Base-by-base conservation (phyloP, 2,888 invertebrate genomes). In the Oscheius myriophilus region DNA sequence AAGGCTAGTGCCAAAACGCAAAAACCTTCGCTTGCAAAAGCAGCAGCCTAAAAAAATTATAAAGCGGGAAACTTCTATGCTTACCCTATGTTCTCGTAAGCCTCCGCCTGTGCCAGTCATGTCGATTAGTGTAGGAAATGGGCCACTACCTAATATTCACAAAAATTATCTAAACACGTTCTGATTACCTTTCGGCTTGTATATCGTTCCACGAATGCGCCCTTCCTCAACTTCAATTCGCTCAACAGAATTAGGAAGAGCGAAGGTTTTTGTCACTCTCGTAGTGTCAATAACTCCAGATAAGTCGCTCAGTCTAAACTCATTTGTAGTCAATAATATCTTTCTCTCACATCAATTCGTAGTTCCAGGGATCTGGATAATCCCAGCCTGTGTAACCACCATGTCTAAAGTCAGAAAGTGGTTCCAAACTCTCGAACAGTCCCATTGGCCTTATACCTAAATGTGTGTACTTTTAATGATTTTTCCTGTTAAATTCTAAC, bases 91-190 rank as follows among this genome's bases (percentile, higher is more conserved):
- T 64, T 76, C 76, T 33, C 73, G 73, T 14, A 76, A 51, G 0
- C 73, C 73, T 7, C 76, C 76, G 7, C 76, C 76, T 33, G 76
- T 76, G 2, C 76, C 76, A 2, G 72, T 69, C 9, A 76, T 16
- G 53, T 76, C 76, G 21, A 76, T 62, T 25, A 76, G 67, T 2
- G 42, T 49, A 9, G 76, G 76, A 45, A 74, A 76, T 7, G 76
- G 76, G n/a, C 76, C 74, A n/a, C 64, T 61, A 1, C 67, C 53
- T 67, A 41, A 23, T 26, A 6, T 18, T 7, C 16, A 33, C 33
- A n/a, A n/a, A n/a, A n/a, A n/a, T n/a, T n/a, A n/a, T n/a, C n/a
- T n/a, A n/a, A n/a, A n/a, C n/a, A n/a, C n/a, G n/a, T n/a, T n/a
- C n/a, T n/a, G n/a, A n/a, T 16, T 12, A 58, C 73, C 73, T 42